Evolutionary conservation across 2,797 vertebrate species (phyloP).

Genomic region (Rhodeus uyekii): DNA sequence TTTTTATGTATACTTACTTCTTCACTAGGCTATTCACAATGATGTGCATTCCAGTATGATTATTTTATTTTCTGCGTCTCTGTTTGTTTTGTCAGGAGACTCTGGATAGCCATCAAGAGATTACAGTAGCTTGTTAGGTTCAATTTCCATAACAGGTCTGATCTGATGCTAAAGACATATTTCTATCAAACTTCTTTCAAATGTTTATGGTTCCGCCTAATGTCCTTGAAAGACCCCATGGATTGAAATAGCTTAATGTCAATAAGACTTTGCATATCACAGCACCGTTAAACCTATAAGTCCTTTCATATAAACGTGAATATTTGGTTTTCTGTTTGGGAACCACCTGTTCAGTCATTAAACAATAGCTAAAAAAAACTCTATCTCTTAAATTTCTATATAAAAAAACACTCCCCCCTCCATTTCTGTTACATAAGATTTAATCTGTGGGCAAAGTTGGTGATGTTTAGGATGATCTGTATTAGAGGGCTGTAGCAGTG

Average conservation of each 20-base stretch:
- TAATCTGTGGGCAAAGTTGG: slow-evolving; percentile 74
- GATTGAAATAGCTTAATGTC: neutral
- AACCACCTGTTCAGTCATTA: slow-evolving; percentile 18
- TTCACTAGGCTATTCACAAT: neutral
- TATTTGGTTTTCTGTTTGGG: neutral
- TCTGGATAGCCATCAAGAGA: neutral
- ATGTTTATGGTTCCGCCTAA: no score
- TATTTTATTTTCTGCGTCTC: neutral
- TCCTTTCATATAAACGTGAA: neutral
- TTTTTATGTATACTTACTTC: neutral
- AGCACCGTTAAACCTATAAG: neutral
- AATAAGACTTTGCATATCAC: neutral
- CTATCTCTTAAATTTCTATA: neutral
- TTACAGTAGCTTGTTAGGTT: neutral
- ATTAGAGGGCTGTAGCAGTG: slow-evolving; percentile 67
- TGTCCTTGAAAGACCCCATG: neutral
- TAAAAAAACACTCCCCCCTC: slow-evolving; percentile 2
- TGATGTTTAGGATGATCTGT: slow-evolving; percentile 71
- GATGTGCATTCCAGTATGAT: neutral
- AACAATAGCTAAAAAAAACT: neutral
- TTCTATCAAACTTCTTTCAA: neutral
- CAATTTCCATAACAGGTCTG: neutral
- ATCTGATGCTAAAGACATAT: neutral
- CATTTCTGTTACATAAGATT: slow-evolving; percentile 65
- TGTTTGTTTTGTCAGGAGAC: neutral